Evolutionary conservation across 2,797 vertebrate species (phyloP).

Genomic region (Salmo trutta): DNA sequence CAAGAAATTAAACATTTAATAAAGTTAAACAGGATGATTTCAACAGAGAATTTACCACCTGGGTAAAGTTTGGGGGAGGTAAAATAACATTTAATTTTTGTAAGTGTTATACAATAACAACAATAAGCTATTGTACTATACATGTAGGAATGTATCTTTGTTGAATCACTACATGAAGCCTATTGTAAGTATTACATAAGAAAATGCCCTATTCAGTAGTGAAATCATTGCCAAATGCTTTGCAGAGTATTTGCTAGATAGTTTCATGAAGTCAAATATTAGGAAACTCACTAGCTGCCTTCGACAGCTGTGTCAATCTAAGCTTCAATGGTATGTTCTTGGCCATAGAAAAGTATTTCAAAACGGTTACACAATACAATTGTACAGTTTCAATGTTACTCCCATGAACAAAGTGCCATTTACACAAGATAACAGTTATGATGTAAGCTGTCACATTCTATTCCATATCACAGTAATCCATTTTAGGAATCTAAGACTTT

Average conservation of each 20-base stretch:
- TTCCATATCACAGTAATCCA: no score
- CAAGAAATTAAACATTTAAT: no score
- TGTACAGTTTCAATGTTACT: not conserved
- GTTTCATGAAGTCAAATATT: not conserved
- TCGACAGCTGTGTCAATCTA: not conserved
- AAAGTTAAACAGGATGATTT: no score
- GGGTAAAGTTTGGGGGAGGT: not conserved
- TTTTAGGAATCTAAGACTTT: no score
- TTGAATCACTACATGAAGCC: not conserved
- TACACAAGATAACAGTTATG: no score
- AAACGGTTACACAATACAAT: not conserved
- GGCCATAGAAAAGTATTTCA: not conserved
- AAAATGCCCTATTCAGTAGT: not conserved
- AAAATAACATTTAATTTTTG: not conserved
- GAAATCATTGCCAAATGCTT: not conserved
- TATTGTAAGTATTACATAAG: not conserved
- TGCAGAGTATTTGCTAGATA: not conserved
- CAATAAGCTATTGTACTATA: not conserved
- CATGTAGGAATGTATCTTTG: not conserved
- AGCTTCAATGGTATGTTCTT: not conserved
- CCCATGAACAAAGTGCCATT: no score
- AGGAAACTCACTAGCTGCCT: no score
- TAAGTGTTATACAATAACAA: not conserved
- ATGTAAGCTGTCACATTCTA: no score
- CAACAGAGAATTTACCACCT: not conserved